A percentile compares a stretch with the other conserved stretches of the same genome.
Conservation (phyloP, 1,140 invertebrate species). For the Polypedilum vanderplanki region DNA sequence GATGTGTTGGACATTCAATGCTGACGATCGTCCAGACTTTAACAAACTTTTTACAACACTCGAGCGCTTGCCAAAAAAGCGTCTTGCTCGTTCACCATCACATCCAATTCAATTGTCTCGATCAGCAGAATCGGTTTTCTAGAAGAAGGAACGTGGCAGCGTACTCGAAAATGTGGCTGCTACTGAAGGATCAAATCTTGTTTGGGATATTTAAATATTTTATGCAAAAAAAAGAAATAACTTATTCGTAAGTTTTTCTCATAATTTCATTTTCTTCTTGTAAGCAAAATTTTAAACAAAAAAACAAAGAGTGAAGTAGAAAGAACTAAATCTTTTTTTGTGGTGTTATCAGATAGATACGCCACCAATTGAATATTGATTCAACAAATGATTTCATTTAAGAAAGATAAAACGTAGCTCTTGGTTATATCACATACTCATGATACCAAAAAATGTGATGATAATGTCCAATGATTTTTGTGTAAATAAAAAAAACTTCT, state of each 20-base stretch:
- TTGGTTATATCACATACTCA: not conserved
- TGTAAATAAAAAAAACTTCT: conserved; percentile 7
- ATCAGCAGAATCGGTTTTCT: conserved; percentile 88
- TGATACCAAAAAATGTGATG: not conserved
- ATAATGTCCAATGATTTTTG: not conserved
- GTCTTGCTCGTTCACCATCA: conserved; percentile 91
- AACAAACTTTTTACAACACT: conserved; percentile 73
- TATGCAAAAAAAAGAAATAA: too few relatives aligned
- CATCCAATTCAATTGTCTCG: conserved; percentile 91
- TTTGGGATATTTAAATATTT: not conserved
- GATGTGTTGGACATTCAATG: conserved; percentile 88
- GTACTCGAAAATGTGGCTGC: conserved; percentile 2
- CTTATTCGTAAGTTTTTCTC: too few relatives aligned
- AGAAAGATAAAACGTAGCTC: not conserved
- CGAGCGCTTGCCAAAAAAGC: conserved; percentile 86
- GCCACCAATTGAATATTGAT: too few relatives aligned
- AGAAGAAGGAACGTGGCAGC: conserved; percentile 31
- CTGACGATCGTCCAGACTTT: conserved; percentile 83
- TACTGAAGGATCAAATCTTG: conserved; percentile 11
- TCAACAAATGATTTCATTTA: not conserved
- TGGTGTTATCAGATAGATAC: not conserved
- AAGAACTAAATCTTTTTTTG: not conserved
- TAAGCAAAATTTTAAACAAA: not conserved
- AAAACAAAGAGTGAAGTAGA: not conserved
- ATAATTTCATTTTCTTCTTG: too few relatives aligned